phyloP scores from a whole-genome alignment of 2,888 invertebrate species.

The Scaptomyza reducta region DNA sequence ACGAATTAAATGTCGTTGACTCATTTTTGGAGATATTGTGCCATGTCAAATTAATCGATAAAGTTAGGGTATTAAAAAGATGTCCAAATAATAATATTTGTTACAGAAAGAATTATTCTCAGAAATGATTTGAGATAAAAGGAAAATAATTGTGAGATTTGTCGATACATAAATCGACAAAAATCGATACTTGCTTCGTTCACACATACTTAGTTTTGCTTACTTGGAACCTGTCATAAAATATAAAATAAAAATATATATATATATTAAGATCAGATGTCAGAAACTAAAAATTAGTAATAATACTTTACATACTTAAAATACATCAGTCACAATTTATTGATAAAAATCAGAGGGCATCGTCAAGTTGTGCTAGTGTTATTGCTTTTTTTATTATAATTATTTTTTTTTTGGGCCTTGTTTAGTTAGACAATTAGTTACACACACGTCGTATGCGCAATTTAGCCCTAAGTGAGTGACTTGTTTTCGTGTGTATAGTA shows the following conservation, averaged over 20 bases:
- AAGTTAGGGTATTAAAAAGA: neutral
- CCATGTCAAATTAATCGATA: neutral
- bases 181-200: no score
- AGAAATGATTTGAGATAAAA: no score
- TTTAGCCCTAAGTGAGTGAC: slow-evolving; percentile 14
- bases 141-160: no score
- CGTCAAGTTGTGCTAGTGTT: neutral
- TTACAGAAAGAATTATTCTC: neutral
- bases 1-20: slow-evolving; percentile 6
- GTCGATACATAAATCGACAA: no score
- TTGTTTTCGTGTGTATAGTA: neutral
- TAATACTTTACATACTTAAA: no score
- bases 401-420: neutral
- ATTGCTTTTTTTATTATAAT: neutral
- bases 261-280: no score
- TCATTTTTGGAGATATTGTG: neutral
- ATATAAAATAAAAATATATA: no score
- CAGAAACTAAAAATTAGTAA: no score
- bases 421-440: slow-evolving; percentile 41
- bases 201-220: no score
- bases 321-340: no score
- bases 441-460: slow-evolving; percentile 67
- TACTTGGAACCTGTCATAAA: no score
- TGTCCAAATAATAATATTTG: neutral
- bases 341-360: neutral